Base-by-base conservation (phyloP, 2,888 invertebrate species). In the Napeogenes inachia region DNA sequence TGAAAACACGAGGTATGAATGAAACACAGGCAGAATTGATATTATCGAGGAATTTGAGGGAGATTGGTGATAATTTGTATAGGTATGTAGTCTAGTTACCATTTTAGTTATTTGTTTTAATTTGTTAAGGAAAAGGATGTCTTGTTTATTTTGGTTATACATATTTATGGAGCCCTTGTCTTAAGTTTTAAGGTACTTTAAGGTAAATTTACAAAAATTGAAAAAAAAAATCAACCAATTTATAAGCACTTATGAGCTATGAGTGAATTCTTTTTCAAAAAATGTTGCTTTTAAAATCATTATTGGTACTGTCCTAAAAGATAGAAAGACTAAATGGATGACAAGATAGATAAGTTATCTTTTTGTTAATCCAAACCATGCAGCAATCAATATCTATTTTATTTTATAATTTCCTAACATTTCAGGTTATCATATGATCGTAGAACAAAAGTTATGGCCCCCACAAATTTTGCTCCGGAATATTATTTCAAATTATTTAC, bases 21-120 rank as follows among this genome's bases (percentile, higher is more conserved):
- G 74, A 75, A 56, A 75, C 81, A 6, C 91, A 92, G 10, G 92
- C 92, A 0, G 79, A 89, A 60, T 65, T 87, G 2, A 74, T 93
- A 4, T 75, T 93, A 38, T 73, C 83, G 0, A 83, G 93, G 63
- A 89, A 87, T 59, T 75, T 92, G 21, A 79, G 77, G 4, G 74
- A 80, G 64, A 75, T 86, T 0, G 87, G 76, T 0, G 76, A 85
- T 8, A 86, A 90, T 56, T 73, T 78, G 61, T 93, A 88, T 66
- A 80, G 71, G 89, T 89, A 57, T 74, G 75, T 72, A 30, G 21
- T 4, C 5, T 61, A 53, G 21, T 32, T 12, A n/a, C 59, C 4
- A 10, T 45, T 13, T n/a, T 42, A 21, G 21, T n/a, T n/a, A n/a
- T n/a, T n/a, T n/a, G n/a, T 8, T 56, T 38, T 46, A 12, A 33